phyloP scores from a whole-genome alignment of 2,888 invertebrate species.

The Prosopocoilus inquinatus region DNA sequence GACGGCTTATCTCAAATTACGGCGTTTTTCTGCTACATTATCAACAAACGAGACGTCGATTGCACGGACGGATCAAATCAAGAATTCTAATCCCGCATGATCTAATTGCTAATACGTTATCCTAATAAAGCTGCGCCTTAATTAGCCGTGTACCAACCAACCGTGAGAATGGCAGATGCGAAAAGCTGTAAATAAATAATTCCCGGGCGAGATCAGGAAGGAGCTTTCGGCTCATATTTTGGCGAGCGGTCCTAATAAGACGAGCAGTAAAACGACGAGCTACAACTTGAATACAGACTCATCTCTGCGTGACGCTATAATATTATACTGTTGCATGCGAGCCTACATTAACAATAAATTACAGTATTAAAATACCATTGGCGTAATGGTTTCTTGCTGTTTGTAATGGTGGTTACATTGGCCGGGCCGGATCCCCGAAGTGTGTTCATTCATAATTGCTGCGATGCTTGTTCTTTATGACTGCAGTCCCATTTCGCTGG shows the following conservation, averaged over 20 bases:
- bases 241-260: constrained; percentile 7
- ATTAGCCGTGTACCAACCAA: too few species aligned
- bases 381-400: constrained; percentile 47
- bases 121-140: too few species aligned
- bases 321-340: constrained; percentile 43
- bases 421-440: constrained; percentile 24
- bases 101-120: too few species aligned
- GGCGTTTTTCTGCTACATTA: too few species aligned
- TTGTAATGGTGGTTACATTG: constrained; percentile 37
- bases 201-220: too few species aligned
- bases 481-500: background rate
- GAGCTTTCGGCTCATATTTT: constrained; percentile 5
- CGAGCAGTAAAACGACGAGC: constrained; percentile 2
- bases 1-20: too few species aligned
- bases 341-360: constrained; percentile 48
- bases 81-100: too few species aligned
- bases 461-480: constrained; percentile 25
- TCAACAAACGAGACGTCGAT: too few species aligned
- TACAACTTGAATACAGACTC: constrained; percentile 6
- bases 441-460: constrained; percentile 43
- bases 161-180: too few species aligned
- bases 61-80: too few species aligned
- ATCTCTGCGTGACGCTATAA: constrained; percentile 22
- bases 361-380: constrained; percentile 48
- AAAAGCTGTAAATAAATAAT: too few species aligned